These are phyloP conservation scores for Neomorphus geoffroyi DNA, from an alignment of 2,797 vertebrate species.

Conservation along the genomic window DNA sequence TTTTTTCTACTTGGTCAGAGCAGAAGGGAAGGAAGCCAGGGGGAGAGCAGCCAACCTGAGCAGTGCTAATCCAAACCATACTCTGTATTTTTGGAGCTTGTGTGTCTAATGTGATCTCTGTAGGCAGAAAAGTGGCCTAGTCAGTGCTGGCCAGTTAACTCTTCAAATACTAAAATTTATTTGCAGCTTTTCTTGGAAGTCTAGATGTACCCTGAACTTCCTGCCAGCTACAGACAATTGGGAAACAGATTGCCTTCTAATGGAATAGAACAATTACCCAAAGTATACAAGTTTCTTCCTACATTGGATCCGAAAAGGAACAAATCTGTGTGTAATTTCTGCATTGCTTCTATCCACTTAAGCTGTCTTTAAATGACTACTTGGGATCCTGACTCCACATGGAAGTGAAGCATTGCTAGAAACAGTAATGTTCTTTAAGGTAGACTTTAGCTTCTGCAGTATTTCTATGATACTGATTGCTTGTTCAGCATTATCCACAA, in stretches of 20 bases:
- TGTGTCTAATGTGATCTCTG: conserved; percentile 75
- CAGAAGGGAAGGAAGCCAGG: conserved; percentile 74
- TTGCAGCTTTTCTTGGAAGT: background rate
- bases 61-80: conserved; percentile 87
- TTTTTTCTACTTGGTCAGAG: conserved; percentile 56
- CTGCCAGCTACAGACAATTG: background rate
- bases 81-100: conserved; percentile 73
- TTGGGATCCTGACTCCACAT: background rate
- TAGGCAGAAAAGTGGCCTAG: conserved; percentile 65
- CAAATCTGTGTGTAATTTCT: background rate
- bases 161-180: conserved; percentile 58
- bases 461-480: background rate
- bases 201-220: background rate
- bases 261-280: background rate
- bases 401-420: background rate
- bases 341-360: background rate
- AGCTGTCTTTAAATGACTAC: background rate
- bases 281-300: background rate
- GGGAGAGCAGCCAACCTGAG: conserved; percentile 77
- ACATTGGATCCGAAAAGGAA: background rate
- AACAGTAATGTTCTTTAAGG: background rate
- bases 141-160: conserved; percentile 72
- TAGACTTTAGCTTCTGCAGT: background rate
- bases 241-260: background rate
- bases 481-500: background rate